These are phyloP conservation scores for Scaeva pyrastri DNA, from an alignment of 2,888 invertebrate species.

Conservation along the genomic window DNA sequence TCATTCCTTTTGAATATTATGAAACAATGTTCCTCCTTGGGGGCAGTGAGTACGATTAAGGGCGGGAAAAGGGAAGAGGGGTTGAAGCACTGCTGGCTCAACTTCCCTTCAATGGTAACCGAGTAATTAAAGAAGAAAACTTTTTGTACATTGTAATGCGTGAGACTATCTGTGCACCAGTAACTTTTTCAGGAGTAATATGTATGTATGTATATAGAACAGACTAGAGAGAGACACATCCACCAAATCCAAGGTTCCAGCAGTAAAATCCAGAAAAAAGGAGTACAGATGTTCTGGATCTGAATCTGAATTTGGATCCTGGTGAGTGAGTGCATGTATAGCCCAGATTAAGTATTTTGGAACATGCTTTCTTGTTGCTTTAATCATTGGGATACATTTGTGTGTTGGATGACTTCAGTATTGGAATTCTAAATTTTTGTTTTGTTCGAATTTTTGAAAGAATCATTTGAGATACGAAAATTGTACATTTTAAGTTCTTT, in stretches of 20 bases:
- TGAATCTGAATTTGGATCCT: too few relatives aligned
- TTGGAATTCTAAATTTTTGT: not conserved
- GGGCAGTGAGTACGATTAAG: too few relatives aligned
- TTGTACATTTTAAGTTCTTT: too few relatives aligned
- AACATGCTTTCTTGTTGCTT: not conserved
- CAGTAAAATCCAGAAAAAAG: not conserved
- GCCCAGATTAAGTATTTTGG: not conserved
- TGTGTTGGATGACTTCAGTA: not conserved
- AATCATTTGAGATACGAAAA: too few relatives aligned
- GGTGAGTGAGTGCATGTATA: conserved; percentile 13
- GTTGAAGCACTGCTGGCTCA: conserved; percentile 21
- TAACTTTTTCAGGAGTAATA: conserved; percentile 43
- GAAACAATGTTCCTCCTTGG: conserved; percentile 50
- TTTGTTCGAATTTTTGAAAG: not conserved
- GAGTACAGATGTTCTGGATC: conserved; percentile 12
- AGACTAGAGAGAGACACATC: not conserved
- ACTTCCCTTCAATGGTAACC: conserved; percentile 54
- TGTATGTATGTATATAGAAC: too few relatives aligned
- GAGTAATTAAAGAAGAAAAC: conserved; percentile 75
- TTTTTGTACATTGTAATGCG: conserved; percentile 63
- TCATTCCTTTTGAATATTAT: conserved; percentile 39
- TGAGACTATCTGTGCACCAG: conserved; percentile 66
- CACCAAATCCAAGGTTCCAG: conserved; percentile 3
- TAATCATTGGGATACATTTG: not conserved
- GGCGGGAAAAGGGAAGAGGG: not conserved